phyloP scores from a whole-genome alignment of 2,113 vertebrate species.

The Dromiciops gliroides region DNA sequence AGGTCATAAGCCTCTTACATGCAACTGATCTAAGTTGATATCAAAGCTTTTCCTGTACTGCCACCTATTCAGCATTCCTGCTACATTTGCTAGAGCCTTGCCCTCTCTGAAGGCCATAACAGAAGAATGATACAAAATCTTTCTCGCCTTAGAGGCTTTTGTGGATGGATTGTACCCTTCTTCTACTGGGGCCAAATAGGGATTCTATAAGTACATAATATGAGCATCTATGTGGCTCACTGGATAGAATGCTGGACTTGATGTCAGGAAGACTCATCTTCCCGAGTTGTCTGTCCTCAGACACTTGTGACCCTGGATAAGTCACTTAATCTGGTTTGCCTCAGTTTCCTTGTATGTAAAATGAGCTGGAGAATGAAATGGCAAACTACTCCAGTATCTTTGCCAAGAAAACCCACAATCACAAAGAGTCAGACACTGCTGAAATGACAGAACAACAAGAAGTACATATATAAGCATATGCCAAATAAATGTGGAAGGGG shows the following conservation, averaged over 20 bases:
- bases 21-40: background rate
- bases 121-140: background rate
- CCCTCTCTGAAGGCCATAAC: background rate
- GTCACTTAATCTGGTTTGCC: background rate
- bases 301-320: background rate
- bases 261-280: background rate
- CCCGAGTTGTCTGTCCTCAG: background rate
- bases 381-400: background rate
- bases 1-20: background rate
- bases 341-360: background rate
- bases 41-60: background rate
- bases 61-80: background rate
- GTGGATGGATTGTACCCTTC: background rate
- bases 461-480: background rate
- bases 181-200: background rate
- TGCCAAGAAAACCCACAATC: background rate
- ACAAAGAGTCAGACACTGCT: background rate
- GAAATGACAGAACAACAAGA: background rate
- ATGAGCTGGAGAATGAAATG: background rate
- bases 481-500: background rate
- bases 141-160: background rate
- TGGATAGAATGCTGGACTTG: background rate
- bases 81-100: background rate
- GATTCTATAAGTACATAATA: background rate
- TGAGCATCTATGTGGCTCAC: background rate